Evolutionary conservation across 2,113 vertebrate genomes (phyloP), one percentile per base, ranked within the genome.

Genomic region (Coturnix japonica): DNA sequence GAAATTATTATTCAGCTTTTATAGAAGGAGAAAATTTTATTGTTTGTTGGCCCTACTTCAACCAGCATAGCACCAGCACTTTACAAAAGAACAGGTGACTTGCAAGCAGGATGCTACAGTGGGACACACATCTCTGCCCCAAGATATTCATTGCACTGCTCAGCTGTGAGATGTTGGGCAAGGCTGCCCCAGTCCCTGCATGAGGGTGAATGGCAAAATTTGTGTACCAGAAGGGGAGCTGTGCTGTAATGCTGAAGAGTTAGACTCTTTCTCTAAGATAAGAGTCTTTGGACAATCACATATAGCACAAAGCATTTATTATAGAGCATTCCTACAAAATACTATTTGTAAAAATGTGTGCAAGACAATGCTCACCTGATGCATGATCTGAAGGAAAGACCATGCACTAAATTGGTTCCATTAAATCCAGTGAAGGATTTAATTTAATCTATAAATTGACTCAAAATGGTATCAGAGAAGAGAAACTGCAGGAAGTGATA

Each of bases 111-210:
- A 44, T 57, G 21, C 7, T 49, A 43, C 64, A 7, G 3, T 25
- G 39, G 33, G 33, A 30, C 0, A 0, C 1, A 6, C 72, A 18
- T 2, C 46, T 11, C 19, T 89, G 39, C 9, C 30, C 37, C 6
- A 8, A 83, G 15, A 13, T 57, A 49, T 9, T 31, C 57, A 2
- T 15, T 31, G 28, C 23, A 31, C n/a, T 18, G 7, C 8, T 41
- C 26, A 75, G 25, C 54, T 66, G 8, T 28, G 33, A 82, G 37
- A 49, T 3, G 4, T 4, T 37, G 28, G 35, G 11, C 11, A 73
- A 66, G 19, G 26, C 20, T 90, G 19, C 17, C 13, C 15, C 8
- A 65, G 25, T 13, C 9, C 39, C 31, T 19, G 3, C 11, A 2
- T 31, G 13, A 12, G 43, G 15, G 21, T 11, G 28, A 17, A 56